Evolutionary conservation across 2,113 vertebrate genomes (phyloP), one percentile per base, ranked within the genome.

Genomic region (Hippocampus abdominalis): DNA sequence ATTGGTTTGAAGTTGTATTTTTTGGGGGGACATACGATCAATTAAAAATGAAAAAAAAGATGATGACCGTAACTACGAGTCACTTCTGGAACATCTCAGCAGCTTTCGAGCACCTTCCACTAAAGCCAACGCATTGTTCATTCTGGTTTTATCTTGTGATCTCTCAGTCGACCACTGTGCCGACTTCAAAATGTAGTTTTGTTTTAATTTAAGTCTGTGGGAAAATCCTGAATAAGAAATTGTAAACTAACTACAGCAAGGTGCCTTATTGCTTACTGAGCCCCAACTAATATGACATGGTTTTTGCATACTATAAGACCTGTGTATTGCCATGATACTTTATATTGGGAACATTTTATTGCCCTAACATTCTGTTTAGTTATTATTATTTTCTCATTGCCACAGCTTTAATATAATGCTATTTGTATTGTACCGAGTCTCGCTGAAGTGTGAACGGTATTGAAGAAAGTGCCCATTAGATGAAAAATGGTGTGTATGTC

Each of bases 361-460:
- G 25, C 16, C 23, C 27, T 59, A 59, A 29, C 13, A 10, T 59
- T 59, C 25, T 29, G 25, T 59, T 59, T 23, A 16, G 3, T 29
- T 59, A 29, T 12, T 54, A 11, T 54, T 44, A 29, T 42, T 46
- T 21, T 66, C 64, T 40, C 69, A 56, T 56, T 23, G 29, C 56
- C 12, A 5, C 23, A 29, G 25, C 13, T 16, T 59, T 75, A 15
- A n/a, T 42, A 48, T 44, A 59, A 42, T 70, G 40, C 21, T 39
- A 18, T 42, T 65, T 66, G 3, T 60, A 66, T 65, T 72, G 61
- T 67, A 69, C 69, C 32, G 68, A 51, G 13, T 73, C 68, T 60
- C 62, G 73, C 64, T 84, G 62, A 73, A 76, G 71, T 56, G 11
- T 84, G 62, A 73, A 77, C 69, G 59, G 11, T 72, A 61, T 70